These are phyloP conservation scores for Ips typographus DNA, from an alignment of 1,140 invertebrate species.

Conservation along the genomic window DNA sequence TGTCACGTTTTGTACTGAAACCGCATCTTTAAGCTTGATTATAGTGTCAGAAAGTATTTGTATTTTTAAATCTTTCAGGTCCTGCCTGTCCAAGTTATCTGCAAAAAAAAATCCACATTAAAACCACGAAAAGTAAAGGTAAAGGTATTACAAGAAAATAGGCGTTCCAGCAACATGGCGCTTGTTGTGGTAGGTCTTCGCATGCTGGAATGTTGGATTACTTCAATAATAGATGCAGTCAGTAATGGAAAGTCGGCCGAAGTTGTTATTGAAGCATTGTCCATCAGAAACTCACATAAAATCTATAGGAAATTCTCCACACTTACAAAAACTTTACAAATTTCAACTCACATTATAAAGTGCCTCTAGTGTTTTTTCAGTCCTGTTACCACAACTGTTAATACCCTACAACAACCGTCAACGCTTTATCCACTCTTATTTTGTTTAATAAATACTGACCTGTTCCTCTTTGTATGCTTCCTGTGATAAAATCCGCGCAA, in stretches of 20 bases:
- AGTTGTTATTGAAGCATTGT: conserved; percentile 5
- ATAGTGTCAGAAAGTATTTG: too few species aligned
- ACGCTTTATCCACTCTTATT: too few species aligned
- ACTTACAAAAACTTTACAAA: background rate
- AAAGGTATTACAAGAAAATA: too few species aligned
- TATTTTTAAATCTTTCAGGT: too few species aligned
- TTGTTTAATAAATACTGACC: too few species aligned
- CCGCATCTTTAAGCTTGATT: too few species aligned
- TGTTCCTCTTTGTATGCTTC: too few species aligned
- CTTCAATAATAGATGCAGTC: conserved; percentile 26
- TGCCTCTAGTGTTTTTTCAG: conserved; percentile 34
- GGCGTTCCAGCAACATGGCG: conserved; percentile 20
- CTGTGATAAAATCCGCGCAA: background rate
- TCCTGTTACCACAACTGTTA: conserved; percentile 8
- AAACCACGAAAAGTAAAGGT: too few species aligned
- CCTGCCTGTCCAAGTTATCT: too few species aligned
- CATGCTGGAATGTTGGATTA: conserved; percentile 41
- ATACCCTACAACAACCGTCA: background rate
- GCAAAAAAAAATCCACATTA: too few species aligned
- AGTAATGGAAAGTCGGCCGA: conserved; percentile 15
- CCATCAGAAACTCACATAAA: conserved; percentile 8
- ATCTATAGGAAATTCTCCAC: conserved; percentile 17
- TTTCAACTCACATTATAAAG: conserved; percentile 38
- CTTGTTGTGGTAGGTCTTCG: conserved; percentile 35
- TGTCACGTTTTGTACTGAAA: conserved; percentile 24